Conservation (phyloP, 37 sponge, comb jelly and placozoan genomes). For the Bolinopsis microptera region DNA sequence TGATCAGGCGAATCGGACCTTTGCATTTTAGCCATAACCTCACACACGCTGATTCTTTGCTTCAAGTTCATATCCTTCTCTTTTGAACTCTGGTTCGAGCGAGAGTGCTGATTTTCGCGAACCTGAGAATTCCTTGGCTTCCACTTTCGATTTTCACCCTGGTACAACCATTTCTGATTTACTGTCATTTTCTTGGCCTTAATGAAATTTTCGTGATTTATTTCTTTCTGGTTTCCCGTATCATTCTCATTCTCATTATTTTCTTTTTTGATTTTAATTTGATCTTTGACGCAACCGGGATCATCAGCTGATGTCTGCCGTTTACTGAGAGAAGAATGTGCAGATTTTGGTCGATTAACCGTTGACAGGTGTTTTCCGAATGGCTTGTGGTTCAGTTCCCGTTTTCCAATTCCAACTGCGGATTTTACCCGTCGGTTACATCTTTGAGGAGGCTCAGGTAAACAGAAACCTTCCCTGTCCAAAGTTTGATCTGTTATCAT, state of each 20-base stretch:
- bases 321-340: background rate
- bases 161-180: conserved; percentile 29
- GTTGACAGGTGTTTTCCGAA: background rate
- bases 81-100: background rate
- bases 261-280: conserved; percentile 6
- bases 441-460: conserved; percentile 35
- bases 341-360: background rate
- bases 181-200: background rate
- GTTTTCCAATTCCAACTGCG: background rate
- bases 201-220: background rate
- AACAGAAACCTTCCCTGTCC: conserved; percentile 16
- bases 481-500: conserved; percentile 42
- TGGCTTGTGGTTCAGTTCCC: background rate
- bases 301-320: background rate
- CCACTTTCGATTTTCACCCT: conserved; percentile 10
- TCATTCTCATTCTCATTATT: background rate
- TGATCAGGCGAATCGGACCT: background rate
- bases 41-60: conserved; percentile 12
- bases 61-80: background rate
- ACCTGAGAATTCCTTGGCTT: conserved; percentile 55
- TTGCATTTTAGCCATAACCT: conserved; percentile 38
- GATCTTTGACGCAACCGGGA: background rate
- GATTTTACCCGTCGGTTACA: background rate
- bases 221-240: background rate
- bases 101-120: background rate